phyloP scores from a whole-genome alignment of 2,113 vertebrate species.

The Polyodon spathula region DNA sequence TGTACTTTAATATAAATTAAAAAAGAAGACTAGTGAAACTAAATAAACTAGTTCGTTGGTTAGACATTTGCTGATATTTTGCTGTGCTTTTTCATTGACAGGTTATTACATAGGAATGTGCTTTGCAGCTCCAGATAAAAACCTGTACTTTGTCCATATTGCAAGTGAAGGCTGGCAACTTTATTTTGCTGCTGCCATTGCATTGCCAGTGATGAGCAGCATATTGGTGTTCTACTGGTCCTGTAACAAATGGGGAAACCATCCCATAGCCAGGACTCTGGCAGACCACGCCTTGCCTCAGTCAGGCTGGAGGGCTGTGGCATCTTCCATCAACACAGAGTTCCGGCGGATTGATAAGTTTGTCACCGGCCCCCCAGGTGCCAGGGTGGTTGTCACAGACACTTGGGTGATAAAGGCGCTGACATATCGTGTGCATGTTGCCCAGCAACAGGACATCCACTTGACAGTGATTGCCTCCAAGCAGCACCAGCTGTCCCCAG shows the following conservation, averaged over 20 bases:
- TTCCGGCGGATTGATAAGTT: slow-evolving; percentile 90
- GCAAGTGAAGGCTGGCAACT: slow-evolving; percentile 61
- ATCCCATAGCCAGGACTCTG: slow-evolving; percentile 65
- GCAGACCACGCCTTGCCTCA: slow-evolving; percentile 54
- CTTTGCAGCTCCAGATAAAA: slow-evolving; percentile 75
- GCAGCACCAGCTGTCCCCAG: slow-evolving; percentile 76
- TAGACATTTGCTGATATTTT: neutral
- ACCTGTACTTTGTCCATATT: slow-evolving; percentile 52
- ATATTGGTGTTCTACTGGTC: slow-evolving; percentile 72
- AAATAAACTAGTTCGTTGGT: neutral
- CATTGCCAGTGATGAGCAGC: slow-evolving; percentile 50
- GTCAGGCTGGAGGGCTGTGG: slow-evolving; percentile 66
- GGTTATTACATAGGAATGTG: slow-evolving; percentile 91
- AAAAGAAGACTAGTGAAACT: neutral
- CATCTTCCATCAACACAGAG: slow-evolving; percentile 74
- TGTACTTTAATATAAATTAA: neutral
- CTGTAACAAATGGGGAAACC: slow-evolving; percentile 57
- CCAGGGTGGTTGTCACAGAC: slow-evolving; percentile 80
- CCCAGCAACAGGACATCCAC: slow-evolving; percentile 75
- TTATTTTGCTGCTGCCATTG: slow-evolving; percentile 56
- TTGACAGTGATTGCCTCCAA: slow-evolving; percentile 72
- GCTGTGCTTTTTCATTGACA: slow-evolving; percentile 34
- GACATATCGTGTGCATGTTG: slow-evolving; percentile 69
- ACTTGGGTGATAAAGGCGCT: slow-evolving; percentile 86
- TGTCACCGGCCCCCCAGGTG: slow-evolving; percentile 69